Conservation (phyloP, 2,888 invertebrate genomes). For the Lampropteryx suffumata region DNA sequence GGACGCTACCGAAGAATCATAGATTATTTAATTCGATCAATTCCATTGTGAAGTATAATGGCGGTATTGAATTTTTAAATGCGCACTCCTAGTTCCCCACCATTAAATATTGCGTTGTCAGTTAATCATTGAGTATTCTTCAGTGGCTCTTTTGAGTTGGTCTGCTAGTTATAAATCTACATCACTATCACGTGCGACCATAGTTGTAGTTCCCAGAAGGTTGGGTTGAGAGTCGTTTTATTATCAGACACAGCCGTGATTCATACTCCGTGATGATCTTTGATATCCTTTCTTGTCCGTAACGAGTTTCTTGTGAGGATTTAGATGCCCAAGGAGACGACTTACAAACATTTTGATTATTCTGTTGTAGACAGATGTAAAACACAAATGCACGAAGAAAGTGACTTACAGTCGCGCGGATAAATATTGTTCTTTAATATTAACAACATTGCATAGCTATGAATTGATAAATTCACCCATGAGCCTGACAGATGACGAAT, state of each 20-base stretch:
- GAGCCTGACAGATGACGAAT: slow-evolving; percentile 16
- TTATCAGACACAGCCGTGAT: slow-evolving; percentile 54
- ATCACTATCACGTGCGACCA: slow-evolving; percentile 40
- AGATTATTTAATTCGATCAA: slow-evolving; percentile 55
- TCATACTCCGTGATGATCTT: slow-evolving; percentile 63
- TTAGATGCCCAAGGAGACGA: slow-evolving; percentile 33
- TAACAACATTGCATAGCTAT: too few relatives aligned
- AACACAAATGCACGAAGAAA: background rate
- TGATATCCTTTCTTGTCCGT: slow-evolving; percentile 64
- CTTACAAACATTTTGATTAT: slow-evolving; percentile 25
- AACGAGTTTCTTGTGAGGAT: slow-evolving; percentile 48
- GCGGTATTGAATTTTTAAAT: slow-evolving; percentile 50
- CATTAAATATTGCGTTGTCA: slow-evolving; percentile 43
- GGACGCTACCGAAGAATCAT: slow-evolving; percentile 35
- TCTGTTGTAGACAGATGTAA: slow-evolving; percentile 4
- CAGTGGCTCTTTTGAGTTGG: slow-evolving; percentile 2
- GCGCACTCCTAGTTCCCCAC: slow-evolving; percentile 37
- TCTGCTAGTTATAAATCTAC: slow-evolving; percentile 29
- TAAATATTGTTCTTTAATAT: too few relatives aligned
- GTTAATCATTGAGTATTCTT: slow-evolving; percentile 28
- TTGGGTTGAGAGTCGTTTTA: slow-evolving; percentile 57
- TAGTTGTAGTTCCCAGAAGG: slow-evolving; percentile 65
- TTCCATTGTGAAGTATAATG: slow-evolving; percentile 45
- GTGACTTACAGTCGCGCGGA: too few relatives aligned
- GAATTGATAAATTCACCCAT: slow-evolving; percentile 7